These are phyloP conservation scores for Spilarctia lutea DNA, from an alignment of 2,888 invertebrate genomes.

Conservation along the genomic window DNA sequence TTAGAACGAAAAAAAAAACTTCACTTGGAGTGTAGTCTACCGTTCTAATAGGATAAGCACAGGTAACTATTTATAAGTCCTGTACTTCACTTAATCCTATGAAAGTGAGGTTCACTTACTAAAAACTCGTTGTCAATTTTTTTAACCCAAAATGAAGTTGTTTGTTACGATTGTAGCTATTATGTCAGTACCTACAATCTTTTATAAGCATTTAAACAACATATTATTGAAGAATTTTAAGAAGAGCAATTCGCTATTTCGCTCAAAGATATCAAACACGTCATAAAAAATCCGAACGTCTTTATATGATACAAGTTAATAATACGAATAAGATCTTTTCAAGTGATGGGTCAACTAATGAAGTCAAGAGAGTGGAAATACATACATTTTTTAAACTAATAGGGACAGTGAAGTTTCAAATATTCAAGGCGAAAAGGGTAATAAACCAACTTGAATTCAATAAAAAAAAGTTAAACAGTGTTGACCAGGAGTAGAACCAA, in stretches of 20 bases:
- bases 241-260: not conserved
- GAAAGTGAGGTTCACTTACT: conserved; percentile 11
- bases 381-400: not conserved
- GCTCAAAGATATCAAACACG: not conserved
- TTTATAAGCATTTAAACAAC: not conserved
- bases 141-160: conserved; percentile 11
- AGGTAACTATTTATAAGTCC: conserved; percentile 45
- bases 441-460: not conserved
- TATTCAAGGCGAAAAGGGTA: no score
- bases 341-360: not conserved
- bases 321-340: not conserved
- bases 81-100: conserved; percentile 61
- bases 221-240: not conserved
- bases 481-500: not conserved
- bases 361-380: not conserved
- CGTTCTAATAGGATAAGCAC: conserved; percentile 72
- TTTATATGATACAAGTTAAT: not conserved
- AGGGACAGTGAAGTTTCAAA: not conserved
- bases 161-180: conserved; percentile 24
- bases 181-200: conserved; percentile 16
- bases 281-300: not conserved
- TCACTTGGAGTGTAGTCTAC: conserved; percentile 66
- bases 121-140: conserved; percentile 13
- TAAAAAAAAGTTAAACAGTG: not conserved
- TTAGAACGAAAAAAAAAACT: conserved; percentile 47